These are phyloP conservation scores for Lepus americanus DNA, from an alignment of 2,113 vertebrate genomes.

Conservation along the genomic window DNA sequence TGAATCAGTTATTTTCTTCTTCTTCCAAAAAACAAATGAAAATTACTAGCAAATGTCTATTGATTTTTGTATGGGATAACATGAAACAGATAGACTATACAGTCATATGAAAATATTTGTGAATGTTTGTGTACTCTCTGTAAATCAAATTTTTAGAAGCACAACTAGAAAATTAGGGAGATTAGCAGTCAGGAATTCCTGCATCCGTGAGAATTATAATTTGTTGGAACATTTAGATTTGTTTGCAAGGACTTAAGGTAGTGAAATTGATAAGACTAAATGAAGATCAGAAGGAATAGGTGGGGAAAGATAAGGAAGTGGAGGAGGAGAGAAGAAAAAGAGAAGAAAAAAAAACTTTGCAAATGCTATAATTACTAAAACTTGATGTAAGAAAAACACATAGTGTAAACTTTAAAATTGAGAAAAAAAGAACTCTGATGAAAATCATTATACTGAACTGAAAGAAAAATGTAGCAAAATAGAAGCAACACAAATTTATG, in stretches of 20 bases:
- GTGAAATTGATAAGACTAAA: neutral
- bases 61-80: neutral
- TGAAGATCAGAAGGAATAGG: neutral
- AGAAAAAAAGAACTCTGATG: neutral
- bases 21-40: neutral
- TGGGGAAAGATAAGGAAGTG: too few relatives aligned
- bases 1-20: neutral
- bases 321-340: neutral
- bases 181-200: neutral
- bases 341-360: neutral
- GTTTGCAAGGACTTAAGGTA: neutral
- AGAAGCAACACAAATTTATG: neutral
- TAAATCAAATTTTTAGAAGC: neutral
- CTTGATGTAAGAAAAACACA: neutral
- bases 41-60: neutral
- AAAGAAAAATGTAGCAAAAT: conserved; percentile 13
- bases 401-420: neutral
- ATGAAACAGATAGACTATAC: neutral
- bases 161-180: neutral
- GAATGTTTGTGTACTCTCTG: neutral
- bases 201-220: neutral
- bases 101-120: neutral
- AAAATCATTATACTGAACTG: neutral
- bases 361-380: neutral
- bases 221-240: neutral